Base-by-base conservation (phyloP, 1,140 invertebrate genomes). In the Formica selysi region DNA sequence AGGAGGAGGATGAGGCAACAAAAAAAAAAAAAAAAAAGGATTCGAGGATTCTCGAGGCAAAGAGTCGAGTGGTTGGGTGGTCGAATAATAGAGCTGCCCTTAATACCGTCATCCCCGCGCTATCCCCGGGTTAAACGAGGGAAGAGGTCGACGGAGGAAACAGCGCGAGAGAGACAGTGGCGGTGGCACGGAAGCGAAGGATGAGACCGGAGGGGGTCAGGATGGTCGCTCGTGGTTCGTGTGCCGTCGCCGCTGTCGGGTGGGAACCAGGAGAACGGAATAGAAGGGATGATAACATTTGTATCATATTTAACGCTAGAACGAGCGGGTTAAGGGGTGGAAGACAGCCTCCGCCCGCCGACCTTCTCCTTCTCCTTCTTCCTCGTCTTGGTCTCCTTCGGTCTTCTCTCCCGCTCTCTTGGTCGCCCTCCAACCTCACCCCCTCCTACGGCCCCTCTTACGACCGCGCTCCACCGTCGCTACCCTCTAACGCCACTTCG, bases 231-330 rank as follows among this genome's bases (percentile, higher is more conserved):
- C 76, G 89, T 74, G 86, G 90, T 90, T 78, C 81, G 87, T 76
- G 78, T 78, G 73, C 57, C 76, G 48, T 16, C 76, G 78, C 59
- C 54, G 86, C 71, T 68, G 78, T 65, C 71, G 87, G 86, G 87
- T 86, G 85, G 87, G 84, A 84, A 71, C 57, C 79, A 76, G 88
- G 84, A 86, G 87, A 71, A 89, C 84, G 91, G 90, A 93, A 93
- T 92, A 92, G 92, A 91, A 91, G 92, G 92, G 93, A 94, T 93
- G 93, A 94, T 94, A 94, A 94, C 94, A 94, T 94, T 94, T 94
- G 94, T 94, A 94, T 94, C 93, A 94, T 94, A 94, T 94, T 94
- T 94, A 94, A 94, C 93, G 93, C 91, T 93, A 92, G 92, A 93
- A 91, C 89, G 92, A 91, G 89, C 93, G 92, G 90, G 91, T 91